These are phyloP conservation scores for Epinephelus lanceolatus DNA, from an alignment of 2,113 vertebrate species.

Conservation along the genomic window DNA sequence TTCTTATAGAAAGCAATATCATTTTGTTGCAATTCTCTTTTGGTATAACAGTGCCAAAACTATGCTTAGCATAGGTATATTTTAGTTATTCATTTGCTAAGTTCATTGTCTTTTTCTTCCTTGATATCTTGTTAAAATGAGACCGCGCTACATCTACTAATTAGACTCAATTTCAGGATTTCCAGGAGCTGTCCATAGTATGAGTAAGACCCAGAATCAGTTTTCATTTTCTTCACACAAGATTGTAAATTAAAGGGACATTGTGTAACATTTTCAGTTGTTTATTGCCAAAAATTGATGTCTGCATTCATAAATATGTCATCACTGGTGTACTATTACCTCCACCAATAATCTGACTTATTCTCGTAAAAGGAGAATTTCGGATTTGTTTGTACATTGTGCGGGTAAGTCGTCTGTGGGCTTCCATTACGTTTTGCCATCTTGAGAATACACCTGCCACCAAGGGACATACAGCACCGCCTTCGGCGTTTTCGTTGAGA, in stretches of 20 bases:
- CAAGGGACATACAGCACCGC: too few species aligned
- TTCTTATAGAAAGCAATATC: not conserved
- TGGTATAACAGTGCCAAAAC: not conserved
- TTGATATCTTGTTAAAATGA: constrained; percentile 1
- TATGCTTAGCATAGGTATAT: not conserved
- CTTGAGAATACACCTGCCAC: too few species aligned
- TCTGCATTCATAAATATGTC: too few species aligned
- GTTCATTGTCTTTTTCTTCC: not conserved
- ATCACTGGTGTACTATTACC: too few species aligned
- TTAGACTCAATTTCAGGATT: constrained; percentile 26
- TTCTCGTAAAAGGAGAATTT: too few species aligned
- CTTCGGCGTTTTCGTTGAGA: too few species aligned
- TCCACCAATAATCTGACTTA: too few species aligned
- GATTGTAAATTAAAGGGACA: not conserved
- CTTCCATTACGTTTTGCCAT: too few species aligned
- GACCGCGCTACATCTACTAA: not conserved
- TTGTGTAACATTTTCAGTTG: too few species aligned
- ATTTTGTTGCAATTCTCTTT: not conserved
- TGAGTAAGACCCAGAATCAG: not conserved
- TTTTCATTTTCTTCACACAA: not conserved
- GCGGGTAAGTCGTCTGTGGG: too few species aligned
- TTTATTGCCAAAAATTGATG: too few species aligned
- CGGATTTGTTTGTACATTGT: too few species aligned
- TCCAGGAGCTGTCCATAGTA: constrained; percentile 21
- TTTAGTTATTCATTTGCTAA: not conserved